A percentile compares a stretch with the other conserved stretches of the same genome.
phyloP scores from a whole-genome alignment of 2,113 vertebrate species.

The Entelurus aequoreus region DNA sequence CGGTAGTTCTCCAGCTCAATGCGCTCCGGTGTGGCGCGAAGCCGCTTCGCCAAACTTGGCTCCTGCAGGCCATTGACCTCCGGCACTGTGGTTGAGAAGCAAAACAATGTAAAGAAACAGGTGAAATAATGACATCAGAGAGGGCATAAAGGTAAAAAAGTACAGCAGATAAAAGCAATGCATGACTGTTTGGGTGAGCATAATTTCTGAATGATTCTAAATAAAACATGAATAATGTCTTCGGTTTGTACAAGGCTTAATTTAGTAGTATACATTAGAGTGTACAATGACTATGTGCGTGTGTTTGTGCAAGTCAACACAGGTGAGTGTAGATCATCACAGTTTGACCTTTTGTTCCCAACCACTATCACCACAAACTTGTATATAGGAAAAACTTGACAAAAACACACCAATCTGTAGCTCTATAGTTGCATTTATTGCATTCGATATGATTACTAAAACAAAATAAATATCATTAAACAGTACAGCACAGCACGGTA shows the following conservation, averaged over 20 bases:
- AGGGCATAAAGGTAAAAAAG: neutral
- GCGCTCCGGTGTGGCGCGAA: slow-evolving; percentile 87
- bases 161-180: too few species aligned
- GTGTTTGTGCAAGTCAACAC: neutral
- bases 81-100: slow-evolving; percentile 57
- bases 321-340: neutral
- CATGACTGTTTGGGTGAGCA: too few species aligned
- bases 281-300: neutral
- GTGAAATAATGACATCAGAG: slow-evolving; percentile 4
- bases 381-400: slow-evolving; percentile 48
- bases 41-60: slow-evolving; percentile 83
- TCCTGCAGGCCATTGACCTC: slow-evolving; percentile 86
- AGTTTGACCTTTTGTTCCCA: neutral
- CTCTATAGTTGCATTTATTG: slow-evolving; percentile 59
- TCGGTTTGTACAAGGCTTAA: too few species aligned
- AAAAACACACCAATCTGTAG: slow-evolving; percentile 41
- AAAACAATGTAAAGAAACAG: neutral
- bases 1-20: slow-evolving; percentile 98
- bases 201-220: too few species aligned
- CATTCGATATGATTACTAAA: slow-evolving; percentile 45
- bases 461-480: slow-evolving; percentile 30
- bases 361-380: neutral
- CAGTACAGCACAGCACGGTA: slow-evolving; percentile 29
- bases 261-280: neutral
- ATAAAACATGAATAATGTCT: too few species aligned